Evolutionary conservation across 2,888 invertebrate species (phyloP).

Genomic region (Antheraea yamamai): DNA sequence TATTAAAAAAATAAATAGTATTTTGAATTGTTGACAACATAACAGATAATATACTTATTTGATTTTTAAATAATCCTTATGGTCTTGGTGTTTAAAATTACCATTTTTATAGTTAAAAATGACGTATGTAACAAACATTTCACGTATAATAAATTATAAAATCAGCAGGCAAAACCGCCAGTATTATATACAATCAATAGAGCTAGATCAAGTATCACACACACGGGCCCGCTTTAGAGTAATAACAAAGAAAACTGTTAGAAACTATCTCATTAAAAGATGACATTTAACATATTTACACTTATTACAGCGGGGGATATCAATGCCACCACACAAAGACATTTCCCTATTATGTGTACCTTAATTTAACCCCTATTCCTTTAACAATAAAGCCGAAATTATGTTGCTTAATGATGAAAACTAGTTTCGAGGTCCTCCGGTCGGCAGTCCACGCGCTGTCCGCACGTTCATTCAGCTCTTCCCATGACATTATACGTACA

Average conservation of each 20-base stretch:
- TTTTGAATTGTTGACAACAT: no score
- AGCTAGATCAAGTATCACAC: neutral
- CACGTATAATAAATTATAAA: no score
- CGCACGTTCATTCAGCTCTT: constrained; percentile 80
- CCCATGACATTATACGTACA: constrained; percentile 78
- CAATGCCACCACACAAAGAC: constrained; percentile 44
- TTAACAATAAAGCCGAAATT: constrained; percentile 46
- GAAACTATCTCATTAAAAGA: constrained; percentile 46
- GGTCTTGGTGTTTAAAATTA: no score
- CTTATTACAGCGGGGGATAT: constrained; percentile 57
- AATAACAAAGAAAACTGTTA: constrained; percentile 22
- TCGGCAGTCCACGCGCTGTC: constrained; percentile 79
- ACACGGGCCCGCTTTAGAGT: neutral
- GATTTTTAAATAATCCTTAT: no score
- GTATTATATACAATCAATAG: neutral
- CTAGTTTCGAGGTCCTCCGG: constrained; percentile 62
- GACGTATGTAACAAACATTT: no score
- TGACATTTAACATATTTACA: constrained; percentile 60
- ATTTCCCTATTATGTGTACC: constrained; percentile 37
- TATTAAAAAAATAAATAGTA: neutral
- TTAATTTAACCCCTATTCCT: constrained; percentile 39
- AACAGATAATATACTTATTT: no score
- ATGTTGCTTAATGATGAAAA: constrained; percentile 44
- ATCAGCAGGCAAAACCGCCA: neutral
- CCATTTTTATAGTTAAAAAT: no score